A percentile compares a stretch with the other conserved stretches of the same genome.
Conservation (phyloP, 2,113 vertebrate genomes). For the Verasper variegatus region DNA sequence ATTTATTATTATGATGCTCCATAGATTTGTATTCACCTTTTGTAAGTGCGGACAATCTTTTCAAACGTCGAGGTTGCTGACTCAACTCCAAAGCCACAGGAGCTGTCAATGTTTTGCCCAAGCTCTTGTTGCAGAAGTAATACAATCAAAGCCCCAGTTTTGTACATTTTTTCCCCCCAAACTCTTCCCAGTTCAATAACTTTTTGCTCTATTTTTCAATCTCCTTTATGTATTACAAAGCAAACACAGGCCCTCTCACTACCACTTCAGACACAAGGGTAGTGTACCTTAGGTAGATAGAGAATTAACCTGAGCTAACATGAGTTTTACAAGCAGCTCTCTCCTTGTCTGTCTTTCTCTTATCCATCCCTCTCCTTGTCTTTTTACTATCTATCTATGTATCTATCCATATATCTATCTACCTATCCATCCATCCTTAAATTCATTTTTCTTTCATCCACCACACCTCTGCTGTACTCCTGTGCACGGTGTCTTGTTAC, state of each 20-base stretch:
- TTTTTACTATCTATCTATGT: neutral
- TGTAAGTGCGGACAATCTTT: neutral
- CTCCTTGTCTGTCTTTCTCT: neutral
- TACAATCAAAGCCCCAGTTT: neutral
- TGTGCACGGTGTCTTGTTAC: constrained; percentile 70
- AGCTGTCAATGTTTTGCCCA: neutral
- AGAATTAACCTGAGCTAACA: too few species aligned
- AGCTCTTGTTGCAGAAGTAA: neutral
- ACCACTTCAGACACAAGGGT: too few species aligned
- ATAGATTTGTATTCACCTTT: neutral
- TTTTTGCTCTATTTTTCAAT: constrained; percentile 19
- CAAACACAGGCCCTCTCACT: neutral
- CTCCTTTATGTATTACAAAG: neutral
- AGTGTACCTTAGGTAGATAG: too few species aligned
- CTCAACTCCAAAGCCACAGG: neutral
- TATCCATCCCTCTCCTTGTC: neutral
- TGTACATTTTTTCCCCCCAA: neutral
- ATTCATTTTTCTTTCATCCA: constrained; percentile 18
- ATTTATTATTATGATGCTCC: neutral
- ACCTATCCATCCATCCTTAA: neutral
- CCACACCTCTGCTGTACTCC: constrained; percentile 43
- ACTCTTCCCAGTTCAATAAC: neutral
- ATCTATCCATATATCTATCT: too few species aligned
- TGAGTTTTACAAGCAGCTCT: too few species aligned
- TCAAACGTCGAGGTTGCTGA: neutral